A percentile compares a stretch with the other conserved stretches of the same genome.
These are phyloP conservation scores for Macropodus opercularis DNA, from an alignment of 2,797 vertebrate genomes.

Conservation along the genomic window DNA sequence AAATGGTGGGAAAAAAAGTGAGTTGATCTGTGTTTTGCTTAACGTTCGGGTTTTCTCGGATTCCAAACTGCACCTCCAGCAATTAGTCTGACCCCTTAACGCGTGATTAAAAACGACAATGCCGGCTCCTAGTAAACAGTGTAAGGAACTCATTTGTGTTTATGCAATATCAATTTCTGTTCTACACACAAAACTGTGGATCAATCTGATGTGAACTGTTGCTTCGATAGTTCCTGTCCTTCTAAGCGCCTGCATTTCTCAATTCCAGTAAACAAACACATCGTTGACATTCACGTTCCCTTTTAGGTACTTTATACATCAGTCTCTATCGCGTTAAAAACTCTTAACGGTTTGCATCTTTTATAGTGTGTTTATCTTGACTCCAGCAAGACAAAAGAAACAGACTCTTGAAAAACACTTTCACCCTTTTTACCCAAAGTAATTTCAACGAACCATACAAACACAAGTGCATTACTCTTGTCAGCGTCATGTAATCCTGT, in stretches of 20 bases:
- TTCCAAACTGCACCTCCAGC: not conserved
- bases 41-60: not conserved
- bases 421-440: conserved; percentile 9
- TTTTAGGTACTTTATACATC: conserved; percentile 40
- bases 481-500: conserved; percentile 19
- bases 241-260: not conserved
- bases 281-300: conserved; percentile 57
- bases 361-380: conserved; percentile 26
- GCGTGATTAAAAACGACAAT: conserved; percentile 47
- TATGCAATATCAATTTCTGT: conserved; percentile 7
- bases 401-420: not conserved
- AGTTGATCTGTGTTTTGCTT: not conserved
- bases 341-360: not conserved
- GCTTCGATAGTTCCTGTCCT: not conserved
- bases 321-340: conserved; percentile 10
- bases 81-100: conserved; percentile 11
- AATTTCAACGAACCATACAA: conserved; percentile 13
- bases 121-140: not conserved
- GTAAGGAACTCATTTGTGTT: conserved; percentile 3
- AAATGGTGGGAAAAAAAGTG: conserved; percentile 3
- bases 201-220: not conserved
- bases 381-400: conserved; percentile 41
- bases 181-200: conserved; percentile 22
- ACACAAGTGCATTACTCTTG: conserved; percentile 1
- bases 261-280: conserved; percentile 25